Conservation (phyloP, 2,113 vertebrate genomes). For the Aix galericulata region DNA sequence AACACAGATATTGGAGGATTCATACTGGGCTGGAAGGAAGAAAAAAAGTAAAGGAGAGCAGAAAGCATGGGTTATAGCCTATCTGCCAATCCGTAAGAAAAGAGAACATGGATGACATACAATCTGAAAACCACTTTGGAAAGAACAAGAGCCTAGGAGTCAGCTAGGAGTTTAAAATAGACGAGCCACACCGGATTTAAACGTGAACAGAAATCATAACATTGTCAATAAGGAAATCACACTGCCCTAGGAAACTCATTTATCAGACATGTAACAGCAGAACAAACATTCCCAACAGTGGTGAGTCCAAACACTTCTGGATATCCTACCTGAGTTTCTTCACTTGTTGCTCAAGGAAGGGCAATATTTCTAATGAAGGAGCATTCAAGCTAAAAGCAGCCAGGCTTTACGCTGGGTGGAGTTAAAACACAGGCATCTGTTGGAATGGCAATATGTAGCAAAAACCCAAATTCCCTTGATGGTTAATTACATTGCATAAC, state of each 20-base stretch:
- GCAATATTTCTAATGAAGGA: background rate
- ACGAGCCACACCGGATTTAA: background rate
- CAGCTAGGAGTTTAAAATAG: background rate
- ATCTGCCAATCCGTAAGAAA: background rate
- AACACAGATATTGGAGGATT: background rate
- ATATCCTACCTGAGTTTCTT: background rate
- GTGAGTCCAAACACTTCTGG: background rate
- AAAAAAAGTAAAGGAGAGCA: background rate
- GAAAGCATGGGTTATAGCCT: background rate
- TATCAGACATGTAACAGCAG: background rate
- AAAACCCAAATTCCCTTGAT: background rate
- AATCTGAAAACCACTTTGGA: background rate
- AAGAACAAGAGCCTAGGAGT: background rate
- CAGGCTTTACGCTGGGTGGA: background rate
- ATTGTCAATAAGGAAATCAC: background rate
- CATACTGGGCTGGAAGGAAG: background rate
- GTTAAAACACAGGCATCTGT: background rate
- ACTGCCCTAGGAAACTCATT: background rate
- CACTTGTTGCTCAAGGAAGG: background rate
- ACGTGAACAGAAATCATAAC: background rate
- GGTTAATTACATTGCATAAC: background rate
- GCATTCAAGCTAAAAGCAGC: background rate
- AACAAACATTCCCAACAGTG: background rate
- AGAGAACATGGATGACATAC: background rate
- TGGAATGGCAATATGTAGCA: background rate